A percentile compares a stretch with the other conserved stretches of the same genome.
phyloP scores from a whole-genome alignment of 2,113 vertebrate genomes.

The Diadophis punctatus region DNA sequence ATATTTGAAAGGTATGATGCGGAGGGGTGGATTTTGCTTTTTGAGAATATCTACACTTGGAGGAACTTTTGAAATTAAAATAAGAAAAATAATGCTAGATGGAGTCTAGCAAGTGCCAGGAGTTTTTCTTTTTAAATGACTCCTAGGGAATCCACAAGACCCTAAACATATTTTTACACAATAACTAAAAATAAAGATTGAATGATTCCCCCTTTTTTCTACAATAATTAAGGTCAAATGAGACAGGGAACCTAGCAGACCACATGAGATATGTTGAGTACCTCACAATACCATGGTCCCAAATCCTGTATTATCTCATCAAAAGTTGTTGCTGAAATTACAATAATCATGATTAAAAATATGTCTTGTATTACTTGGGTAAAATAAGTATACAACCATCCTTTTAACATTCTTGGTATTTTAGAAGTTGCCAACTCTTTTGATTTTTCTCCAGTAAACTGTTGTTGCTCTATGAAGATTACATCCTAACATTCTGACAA shows the following conservation, averaged over 20 bases:
- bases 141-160: neutral
- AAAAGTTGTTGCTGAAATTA: neutral
- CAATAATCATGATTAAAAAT: neutral
- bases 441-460: conserved; percentile 20
- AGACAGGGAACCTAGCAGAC: neutral
- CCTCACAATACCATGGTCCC: neutral
- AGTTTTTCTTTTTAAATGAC: neutral
- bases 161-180: neutral
- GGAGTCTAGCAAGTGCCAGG: neutral
- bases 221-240: neutral
- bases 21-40: neutral
- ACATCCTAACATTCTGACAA: conserved; percentile 33
- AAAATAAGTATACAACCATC: neutral
- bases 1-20: neutral
- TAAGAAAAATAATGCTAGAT: neutral
- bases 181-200: neutral
- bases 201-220: neutral
- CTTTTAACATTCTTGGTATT: neutral
- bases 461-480: neutral
- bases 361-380: neutral
- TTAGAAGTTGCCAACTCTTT: neutral
- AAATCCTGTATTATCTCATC: fast-evolving
- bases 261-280: neutral
- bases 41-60: neutral
- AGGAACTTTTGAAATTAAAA: neutral